Evolutionary conservation across 2,113 vertebrate genomes (phyloP), one percentile per base, ranked within the genome.

Genomic region (Zosterops borbonicus): DNA sequence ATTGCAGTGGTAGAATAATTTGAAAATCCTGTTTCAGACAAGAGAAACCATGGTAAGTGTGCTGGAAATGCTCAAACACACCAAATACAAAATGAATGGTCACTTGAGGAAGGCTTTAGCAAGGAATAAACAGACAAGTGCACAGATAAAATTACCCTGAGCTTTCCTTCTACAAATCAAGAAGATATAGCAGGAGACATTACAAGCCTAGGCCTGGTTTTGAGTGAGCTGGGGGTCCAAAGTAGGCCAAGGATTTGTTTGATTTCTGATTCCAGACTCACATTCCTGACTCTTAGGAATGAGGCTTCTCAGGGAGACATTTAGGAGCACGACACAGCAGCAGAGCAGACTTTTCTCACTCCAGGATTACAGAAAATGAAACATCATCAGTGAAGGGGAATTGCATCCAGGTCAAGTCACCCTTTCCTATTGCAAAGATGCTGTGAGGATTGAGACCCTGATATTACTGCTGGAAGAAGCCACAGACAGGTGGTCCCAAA

Each of bases 141-240:
- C 28, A 50, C 73, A 63, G 14, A 49, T 53, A 50, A 86, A 20
- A 39, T 71, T 75, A 50, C 18, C 56, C 68, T 39, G 15, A 59
- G 63, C 55, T 77, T 42, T 85, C 55, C 55, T 94, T 69, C 76
- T 42, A 90, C 39, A 92, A 81, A 94, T 89, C 76, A 92, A 50
- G 62, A 87, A 92, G 71, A 70, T 65, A 63, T 4, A 67, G 7
- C 9, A 83, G n/a, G 59, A 93, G 47, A 86, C 39, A 70, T 70
- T 46, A 81, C 27, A 90, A 75, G 29, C 19, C 19, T 75, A 29
- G 65, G 27, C 18, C 65, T 87, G 55, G 56, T 88, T 83, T 93
- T 16, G 35, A 70, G 55, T 18, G 29, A 70, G 19, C 47, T 1
- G 0, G 35, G 81, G 47, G 24, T 13, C 50, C 27, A 81, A 28